These are phyloP conservation scores for Mallateleia sp. DNA, from an alignment of 2,888 invertebrate genomes.

Conservation along the genomic window DNA sequence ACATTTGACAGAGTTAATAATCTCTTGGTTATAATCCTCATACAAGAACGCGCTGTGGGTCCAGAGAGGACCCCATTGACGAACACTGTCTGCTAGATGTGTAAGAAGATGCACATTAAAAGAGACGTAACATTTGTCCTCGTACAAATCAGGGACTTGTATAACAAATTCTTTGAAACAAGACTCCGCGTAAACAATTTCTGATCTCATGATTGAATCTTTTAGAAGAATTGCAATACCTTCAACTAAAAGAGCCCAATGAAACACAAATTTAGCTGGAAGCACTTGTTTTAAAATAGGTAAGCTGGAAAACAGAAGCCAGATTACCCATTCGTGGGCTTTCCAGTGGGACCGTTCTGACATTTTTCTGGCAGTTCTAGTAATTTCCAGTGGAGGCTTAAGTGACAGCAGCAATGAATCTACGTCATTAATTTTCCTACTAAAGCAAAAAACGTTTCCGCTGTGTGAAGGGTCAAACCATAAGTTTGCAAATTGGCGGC, in stretches of 20 bases:
- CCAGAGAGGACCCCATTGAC: conserved; percentile 30
- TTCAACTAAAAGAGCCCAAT: conserved; percentile 47
- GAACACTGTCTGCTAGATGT: conserved; percentile 22
- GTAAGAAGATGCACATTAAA: conserved; percentile 30
- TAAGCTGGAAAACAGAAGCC: conserved; percentile 2
- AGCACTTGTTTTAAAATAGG: conserved; percentile 35
- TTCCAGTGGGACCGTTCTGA: conserved; percentile 37
- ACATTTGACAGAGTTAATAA: conserved; percentile 51
- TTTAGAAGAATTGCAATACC: conserved; percentile 28
- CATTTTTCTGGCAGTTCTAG: conserved; percentile 50
- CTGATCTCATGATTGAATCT: conserved; percentile 39
- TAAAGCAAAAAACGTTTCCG: conserved; percentile 40
- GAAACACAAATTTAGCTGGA: conserved; percentile 27
- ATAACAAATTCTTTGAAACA: conserved; percentile 49
- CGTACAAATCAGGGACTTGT: conserved; percentile 40
- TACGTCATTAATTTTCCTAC: too few species aligned
- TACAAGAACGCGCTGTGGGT: conserved; percentile 69
- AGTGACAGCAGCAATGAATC: conserved; percentile 45
- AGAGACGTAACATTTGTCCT: conserved; percentile 1
- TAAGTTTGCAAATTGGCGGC: conserved; percentile 59
- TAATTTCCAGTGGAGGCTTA: conserved; percentile 29
- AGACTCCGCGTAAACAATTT: conserved; percentile 40
- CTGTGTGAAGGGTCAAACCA: conserved; percentile 43
- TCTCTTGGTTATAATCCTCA: conserved; percentile 54
- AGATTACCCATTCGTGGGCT: conserved; percentile 48